Evolutionary conservation across 2,888 invertebrate genomes (phyloP).

Genomic region (Drosophila kambysellisi): DNA sequence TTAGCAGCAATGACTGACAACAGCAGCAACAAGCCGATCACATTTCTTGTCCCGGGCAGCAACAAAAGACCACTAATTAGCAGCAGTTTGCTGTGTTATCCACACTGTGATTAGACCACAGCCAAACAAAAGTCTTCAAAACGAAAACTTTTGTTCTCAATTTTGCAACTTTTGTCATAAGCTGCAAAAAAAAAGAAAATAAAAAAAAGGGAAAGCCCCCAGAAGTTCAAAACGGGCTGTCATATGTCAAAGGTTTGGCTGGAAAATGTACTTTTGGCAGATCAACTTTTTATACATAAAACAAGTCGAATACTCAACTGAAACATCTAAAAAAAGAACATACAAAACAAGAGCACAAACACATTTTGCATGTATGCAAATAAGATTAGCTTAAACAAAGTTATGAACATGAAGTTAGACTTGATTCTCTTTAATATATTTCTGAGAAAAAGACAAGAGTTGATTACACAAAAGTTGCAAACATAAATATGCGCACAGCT

Average conservation of each 20-base stretch:
- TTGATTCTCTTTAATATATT: not conserved
- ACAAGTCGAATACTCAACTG: not conserved
- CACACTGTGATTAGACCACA: constrained; percentile 10
- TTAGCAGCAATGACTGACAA: constrained; percentile 25
- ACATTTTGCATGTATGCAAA: not conserved
- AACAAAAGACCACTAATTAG: constrained; percentile 30
- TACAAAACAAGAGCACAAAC: not conserved
- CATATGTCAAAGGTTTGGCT: constrained; percentile 40
- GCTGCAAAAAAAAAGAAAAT: not conserved
- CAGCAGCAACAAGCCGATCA: constrained; percentile 1
- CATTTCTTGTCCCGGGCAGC: constrained; percentile 5
- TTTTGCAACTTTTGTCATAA: constrained; percentile 15
- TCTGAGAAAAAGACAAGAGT: constrained; percentile 25
- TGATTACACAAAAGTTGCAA: constrained; percentile 65
- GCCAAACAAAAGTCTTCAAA: not conserved
- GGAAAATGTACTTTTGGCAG: constrained; percentile 41
- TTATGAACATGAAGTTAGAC: not conserved
- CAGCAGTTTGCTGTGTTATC: constrained; percentile 4
- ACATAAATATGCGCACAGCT: constrained; percentile 71
- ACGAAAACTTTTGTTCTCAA: constrained; percentile 1
- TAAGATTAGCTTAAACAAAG: not conserved
- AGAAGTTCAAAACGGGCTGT: constrained; percentile 22
- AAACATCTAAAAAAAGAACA: not conserved
- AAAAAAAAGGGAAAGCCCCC: not conserved
- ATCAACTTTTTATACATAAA: constrained; percentile 18